Base-by-base conservation (phyloP, 2,797 vertebrate genomes). In the Anas georgica region DNA sequence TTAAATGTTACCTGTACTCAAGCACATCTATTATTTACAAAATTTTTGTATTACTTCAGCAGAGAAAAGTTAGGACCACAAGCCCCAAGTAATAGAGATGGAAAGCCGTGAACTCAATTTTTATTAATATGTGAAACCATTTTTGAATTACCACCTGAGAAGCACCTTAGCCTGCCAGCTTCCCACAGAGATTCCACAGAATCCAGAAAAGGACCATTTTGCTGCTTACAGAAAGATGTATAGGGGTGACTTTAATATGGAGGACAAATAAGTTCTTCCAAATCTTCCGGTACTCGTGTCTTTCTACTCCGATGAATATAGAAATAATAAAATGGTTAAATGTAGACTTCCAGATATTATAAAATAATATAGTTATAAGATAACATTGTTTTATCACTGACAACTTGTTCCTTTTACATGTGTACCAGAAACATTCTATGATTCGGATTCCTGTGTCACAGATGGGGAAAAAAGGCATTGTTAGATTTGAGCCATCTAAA, bases 91-190 rank as follows among this genome's bases (percentile, higher is more conserved):
- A 68, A 70, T 12, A n/a, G 6, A 67, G 23, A 17, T 25, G 82
- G 55, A 89, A 86, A 83, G 1, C 28, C 66, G 41, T 56, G 46
- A 78, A 75, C 13, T 75, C 10, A 31, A 21, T 85, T 88, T 20
- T 17, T 29, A 35, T 70, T 67, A 26, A 14, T 70, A 12, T 56
- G 66, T 50, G 10, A 75, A 67, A 75, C 3, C 18, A 50, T 4
- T 48, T 83, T 76, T 92, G 3, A 55, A 33, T 37, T 58, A 37
- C 1, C 23, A 11, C 14, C 68, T 0, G 0, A 64, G 54, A 4
- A 75, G 12, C 26, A 78, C n/a, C 10, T 48, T 48, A 62, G 9
- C 14, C 31, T 60, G 74, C 23, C 35, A 54, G 4, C 12, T 76
- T 89, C 50, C 70, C 33, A 43, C 9, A 85, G 54, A 82, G 37